Percentiles rank a stretch among this genome's conserved stretches.
Evolutionary conservation across 1,140 invertebrate species (phyloP).

Genomic region (Steinernema feltiae): DNA sequence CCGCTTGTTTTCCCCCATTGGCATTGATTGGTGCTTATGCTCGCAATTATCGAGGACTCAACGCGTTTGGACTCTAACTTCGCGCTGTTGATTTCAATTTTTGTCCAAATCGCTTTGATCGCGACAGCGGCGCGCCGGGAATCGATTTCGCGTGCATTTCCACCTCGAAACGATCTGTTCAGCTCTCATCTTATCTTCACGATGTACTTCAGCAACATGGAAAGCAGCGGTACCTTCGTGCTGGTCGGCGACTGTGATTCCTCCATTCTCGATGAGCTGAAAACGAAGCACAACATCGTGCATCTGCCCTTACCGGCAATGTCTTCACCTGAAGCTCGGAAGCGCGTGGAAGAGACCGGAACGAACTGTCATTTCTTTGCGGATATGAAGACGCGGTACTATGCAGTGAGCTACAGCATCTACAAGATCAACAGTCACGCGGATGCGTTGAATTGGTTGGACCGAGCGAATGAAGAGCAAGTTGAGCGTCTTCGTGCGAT

Average conservation of each 20-base stretch:
- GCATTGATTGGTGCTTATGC: no score
- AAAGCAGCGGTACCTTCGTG: not conserved
- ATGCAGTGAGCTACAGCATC: not conserved
- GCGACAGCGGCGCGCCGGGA: not conserved
- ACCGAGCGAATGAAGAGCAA: no score
- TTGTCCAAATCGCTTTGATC: no score
- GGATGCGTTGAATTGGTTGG: not conserved
- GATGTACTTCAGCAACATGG: not conserved
- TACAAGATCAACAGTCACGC: not conserved
- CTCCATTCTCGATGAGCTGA: not conserved
- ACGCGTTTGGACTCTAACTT: no score
- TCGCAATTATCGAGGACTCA: no score
- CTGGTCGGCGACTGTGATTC: not conserved
- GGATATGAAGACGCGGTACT: not conserved
- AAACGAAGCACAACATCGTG: not conserved
- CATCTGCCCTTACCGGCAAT: no score
- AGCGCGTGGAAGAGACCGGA: not conserved
- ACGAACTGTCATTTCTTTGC: not conserved
- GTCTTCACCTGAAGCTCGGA: no score
- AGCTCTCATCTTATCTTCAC: not conserved
- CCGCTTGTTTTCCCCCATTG: no score
- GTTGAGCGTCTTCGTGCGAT: not conserved
- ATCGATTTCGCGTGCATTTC: not conserved
- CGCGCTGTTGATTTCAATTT: no score
- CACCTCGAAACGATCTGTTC: not conserved